Evolutionary conservation across 2,888 invertebrate species (phyloP), one percentile per base, ranked within the genome.

Genomic region (Electrophaes corylata): DNA sequence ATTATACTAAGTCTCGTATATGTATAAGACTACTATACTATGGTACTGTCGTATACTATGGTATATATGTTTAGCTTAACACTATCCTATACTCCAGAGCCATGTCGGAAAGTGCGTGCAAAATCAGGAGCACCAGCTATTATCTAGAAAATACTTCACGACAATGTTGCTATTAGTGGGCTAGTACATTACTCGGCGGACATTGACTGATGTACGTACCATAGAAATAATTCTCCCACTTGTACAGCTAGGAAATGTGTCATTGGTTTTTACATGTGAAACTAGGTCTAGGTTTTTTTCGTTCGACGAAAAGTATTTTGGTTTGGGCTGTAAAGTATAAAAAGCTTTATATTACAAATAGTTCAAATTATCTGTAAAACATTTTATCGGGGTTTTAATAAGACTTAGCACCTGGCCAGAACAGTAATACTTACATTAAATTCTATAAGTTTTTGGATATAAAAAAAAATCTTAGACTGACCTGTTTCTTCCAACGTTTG

Each of bases 111-210:
- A 29, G 10, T 29, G 2, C 26, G 26, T 29, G n/a, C n/a, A n/a
- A n/a, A n/a, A n/a, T n/a, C n/a, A n/a, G n/a, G n/a, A n/a, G n/a
- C n/a, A n/a, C n/a, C n/a, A n/a, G n/a, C n/a, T n/a, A n/a, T n/a
- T n/a, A n/a, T n/a, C n/a, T n/a, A n/a, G n/a, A n/a, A 20, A 46
- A 16, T 18, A 40, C 12, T 49, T 46, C 62, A 63, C 62, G 64
- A 64, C 65, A 64, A 66, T 57, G 64, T 64, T 66, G 66, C 64
- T 64, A 66, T 66, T 62, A 65, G 54, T 55, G 52, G 61, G 61
- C 57, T 53, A 48, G 39, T 57, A 57, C 62, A 67, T 66, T 58
- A 54, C 64, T 63, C 52, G 41, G 51, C 59, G 66, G 62, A 33
- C 61, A 60, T 62, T 66, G 66, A 64, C 62, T 64, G 65, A 56